phyloP scores from a whole-genome alignment of 2,888 invertebrate genomes.

The Chorisops tibialis region DNA sequence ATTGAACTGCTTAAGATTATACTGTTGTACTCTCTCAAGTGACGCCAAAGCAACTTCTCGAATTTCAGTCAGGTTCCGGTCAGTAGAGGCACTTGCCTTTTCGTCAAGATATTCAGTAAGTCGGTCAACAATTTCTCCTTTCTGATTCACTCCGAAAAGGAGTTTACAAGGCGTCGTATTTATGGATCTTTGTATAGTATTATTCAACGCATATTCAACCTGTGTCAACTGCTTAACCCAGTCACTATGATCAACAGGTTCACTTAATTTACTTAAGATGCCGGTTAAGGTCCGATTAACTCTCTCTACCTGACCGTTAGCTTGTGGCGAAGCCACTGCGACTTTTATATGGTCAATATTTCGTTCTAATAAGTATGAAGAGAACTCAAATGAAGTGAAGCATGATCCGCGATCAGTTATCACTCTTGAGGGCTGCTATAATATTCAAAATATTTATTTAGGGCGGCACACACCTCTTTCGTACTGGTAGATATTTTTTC shows the following conservation, averaged over 20 bases:
- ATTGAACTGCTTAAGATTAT: too few species aligned
- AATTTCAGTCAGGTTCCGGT: too few species aligned
- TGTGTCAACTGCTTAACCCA: constrained; percentile 31
- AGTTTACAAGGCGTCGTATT: constrained; percentile 38
- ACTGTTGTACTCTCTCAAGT: too few species aligned
- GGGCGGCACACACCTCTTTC: constrained; percentile 36
- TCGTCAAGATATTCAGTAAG: too few species aligned
- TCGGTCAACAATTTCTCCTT: too few species aligned
- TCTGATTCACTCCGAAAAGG: constrained; percentile 39
- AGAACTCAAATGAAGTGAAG: constrained; percentile 44
- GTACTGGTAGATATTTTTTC: constrained; percentile 39
- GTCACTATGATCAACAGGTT: constrained; percentile 12
- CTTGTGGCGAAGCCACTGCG: constrained; percentile 16
- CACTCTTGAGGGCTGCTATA: constrained; percentile 38
- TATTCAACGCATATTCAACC: constrained; percentile 38
- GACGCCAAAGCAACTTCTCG: too few species aligned
- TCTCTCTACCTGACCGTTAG: constrained; percentile 34
- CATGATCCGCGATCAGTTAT: constrained; percentile 46
- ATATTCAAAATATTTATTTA: constrained; percentile 35
- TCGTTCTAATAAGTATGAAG: constrained; percentile 38
- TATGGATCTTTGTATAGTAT: constrained; percentile 38
- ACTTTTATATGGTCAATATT: constrained; percentile 23
- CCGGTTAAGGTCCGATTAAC: constrained; percentile 33
- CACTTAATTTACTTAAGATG: constrained; percentile 27
- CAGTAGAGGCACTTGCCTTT: too few species aligned